Base-by-base conservation (phyloP, 2,113 vertebrate genomes). In the Ornithorhynchus anatinus region DNA sequence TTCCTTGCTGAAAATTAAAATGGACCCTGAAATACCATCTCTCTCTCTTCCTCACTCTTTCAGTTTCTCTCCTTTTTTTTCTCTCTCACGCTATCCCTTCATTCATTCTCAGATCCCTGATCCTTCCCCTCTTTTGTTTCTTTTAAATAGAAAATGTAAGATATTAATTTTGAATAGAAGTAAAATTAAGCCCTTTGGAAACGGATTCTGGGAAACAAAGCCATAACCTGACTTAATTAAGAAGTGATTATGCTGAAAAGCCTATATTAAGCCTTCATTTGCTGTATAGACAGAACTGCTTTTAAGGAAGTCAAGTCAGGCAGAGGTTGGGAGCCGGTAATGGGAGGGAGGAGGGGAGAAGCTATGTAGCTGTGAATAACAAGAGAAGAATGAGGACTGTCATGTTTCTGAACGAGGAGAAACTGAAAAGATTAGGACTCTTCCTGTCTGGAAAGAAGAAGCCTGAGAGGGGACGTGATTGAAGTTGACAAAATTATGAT, bases 141-240 rank as follows among this genome's bases (percentile, higher is more conserved):
- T 67, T 79, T 88, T 25, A 48, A 89, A 84, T 72, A 60, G 56
- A 45, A 70, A 70, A 66, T 1, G 31, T 89, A 84, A 92, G 88
- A 90, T 89, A 92, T 91, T 92, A 90, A 92, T 90, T 90, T 86
- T 84, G 78, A 85, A 70, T 74, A 62, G 89, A 88, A 92, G 88
- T 89, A 81, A 93, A 93, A 93, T 80, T 66, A 88, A 91, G 84
- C 84, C 81, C 80, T 86, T 67, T 80, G 87, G 85, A 92, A 91
- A 89, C 1, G 58, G 57, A 81, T 85, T 88, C 74, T 56, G 17
- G 75, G 85, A 91, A 89, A 89, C 75, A 42, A 77, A 93, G 82
- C 84, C 85, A 61, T 77, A 5, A 73, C 88, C 88, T 76, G 78
- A 90, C 88, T 93, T 93, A 93, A 94, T 94, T 92, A 92, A 90